Evolutionary conservation across 1,140 invertebrate genomes (phyloP).

Genomic region (Rhizoglyphus robini): DNA sequence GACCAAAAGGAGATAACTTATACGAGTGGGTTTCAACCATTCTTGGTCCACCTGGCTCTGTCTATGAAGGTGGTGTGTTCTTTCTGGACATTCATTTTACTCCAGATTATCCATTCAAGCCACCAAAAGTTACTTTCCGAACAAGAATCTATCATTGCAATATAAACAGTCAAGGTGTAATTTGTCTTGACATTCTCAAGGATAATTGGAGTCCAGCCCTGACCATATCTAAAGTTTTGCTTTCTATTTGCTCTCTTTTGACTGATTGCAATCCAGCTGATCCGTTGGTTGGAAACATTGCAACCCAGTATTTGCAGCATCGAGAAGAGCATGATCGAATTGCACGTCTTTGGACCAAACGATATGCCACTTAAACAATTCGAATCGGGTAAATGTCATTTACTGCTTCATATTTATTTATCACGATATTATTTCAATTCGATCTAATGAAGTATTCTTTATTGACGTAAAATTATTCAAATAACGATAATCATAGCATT

Average conservation of each 20-base stretch:
- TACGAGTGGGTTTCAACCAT: conserved; percentile 98
- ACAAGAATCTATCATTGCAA: conserved; percentile 93
- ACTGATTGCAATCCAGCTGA: conserved; percentile 95
- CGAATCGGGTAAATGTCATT: neutral
- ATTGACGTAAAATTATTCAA: too few species aligned
- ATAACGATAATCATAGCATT: too few species aligned
- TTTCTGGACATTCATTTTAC: conserved; percentile 91
- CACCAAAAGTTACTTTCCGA: conserved; percentile 84
- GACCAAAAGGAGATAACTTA: conserved; percentile 69
- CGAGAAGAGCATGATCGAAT: conserved; percentile 93
- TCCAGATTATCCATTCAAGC: conserved; percentile 92
- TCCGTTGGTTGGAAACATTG: conserved; percentile 93
- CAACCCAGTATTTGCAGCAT: conserved; percentile 93
- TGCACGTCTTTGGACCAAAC: conserved; percentile 93
- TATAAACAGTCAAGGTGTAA: conserved; percentile 90
- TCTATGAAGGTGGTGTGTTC: conserved; percentile 88
- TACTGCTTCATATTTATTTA: too few species aligned
- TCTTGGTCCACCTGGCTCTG: conserved; percentile 72
- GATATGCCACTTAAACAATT: conserved; percentile 72
- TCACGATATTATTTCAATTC: too few species aligned
- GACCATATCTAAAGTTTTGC: conserved; percentile 83
- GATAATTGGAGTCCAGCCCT: conserved; percentile 91
- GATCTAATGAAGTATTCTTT: too few species aligned
- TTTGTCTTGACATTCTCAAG: conserved; percentile 87
- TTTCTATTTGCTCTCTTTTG: conserved; percentile 85